phyloP scores from a whole-genome alignment of 2,113 vertebrate species.

The Aphelocoma coerulescens region DNA sequence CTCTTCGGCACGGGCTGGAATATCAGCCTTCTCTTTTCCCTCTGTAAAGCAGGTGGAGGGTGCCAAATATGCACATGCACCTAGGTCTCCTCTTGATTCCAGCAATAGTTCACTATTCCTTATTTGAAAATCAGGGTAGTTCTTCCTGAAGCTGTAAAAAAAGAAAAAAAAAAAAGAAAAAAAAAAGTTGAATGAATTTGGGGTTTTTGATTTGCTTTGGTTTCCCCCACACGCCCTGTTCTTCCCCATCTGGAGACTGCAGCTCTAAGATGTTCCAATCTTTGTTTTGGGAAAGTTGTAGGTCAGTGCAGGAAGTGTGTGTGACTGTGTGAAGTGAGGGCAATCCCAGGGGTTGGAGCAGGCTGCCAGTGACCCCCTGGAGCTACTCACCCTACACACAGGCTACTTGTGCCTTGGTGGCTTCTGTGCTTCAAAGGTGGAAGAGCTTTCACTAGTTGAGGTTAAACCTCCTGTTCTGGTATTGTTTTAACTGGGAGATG shows the following conservation, averaged over 20 bases:
- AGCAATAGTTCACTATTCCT: not conserved
- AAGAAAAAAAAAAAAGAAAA: not conserved
- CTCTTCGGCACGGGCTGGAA: not conserved
- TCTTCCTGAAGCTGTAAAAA: not conserved
- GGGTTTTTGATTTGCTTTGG: not conserved
- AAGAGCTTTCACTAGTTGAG: not conserved
- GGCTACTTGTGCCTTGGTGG: not conserved
- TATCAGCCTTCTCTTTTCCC: not conserved
- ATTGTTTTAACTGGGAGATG: not conserved
- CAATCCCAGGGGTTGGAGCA: accelerated
- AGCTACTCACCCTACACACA: not conserved
- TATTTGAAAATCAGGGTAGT: not conserved
- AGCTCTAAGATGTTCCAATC: not conserved
- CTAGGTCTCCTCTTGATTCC: not conserved
- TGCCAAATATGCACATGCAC: accelerated
- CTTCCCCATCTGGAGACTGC: not conserved
- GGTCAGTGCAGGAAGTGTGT: not conserved
- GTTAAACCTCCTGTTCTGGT: not conserved
- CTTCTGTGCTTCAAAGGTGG: not conserved
- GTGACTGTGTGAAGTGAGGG: not conserved
- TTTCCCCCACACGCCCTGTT: not conserved
- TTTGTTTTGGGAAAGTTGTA: not conserved
- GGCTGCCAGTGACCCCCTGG: not conserved
- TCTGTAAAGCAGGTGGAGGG: not conserved
- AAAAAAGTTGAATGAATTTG: not conserved